phyloP scores from a whole-genome alignment of 2,888 invertebrate genomes.

The Oscheius sp. region DNA sequence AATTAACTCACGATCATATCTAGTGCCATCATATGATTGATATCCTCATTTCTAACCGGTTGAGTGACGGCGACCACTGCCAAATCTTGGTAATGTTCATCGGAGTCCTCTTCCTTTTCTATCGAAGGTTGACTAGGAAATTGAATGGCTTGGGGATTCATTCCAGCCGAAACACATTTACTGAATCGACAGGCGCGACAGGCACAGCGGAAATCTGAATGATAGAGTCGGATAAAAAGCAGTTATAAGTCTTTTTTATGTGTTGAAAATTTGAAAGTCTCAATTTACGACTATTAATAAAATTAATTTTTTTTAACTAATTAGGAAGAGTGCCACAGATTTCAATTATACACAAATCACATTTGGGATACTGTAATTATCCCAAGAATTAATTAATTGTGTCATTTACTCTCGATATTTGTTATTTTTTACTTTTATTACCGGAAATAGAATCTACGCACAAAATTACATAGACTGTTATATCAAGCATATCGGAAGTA shows the following conservation, averaged over 20 bases:
- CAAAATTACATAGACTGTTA: too few relatives aligned
- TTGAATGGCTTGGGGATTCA: conserved; percentile 41
- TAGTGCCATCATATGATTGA: conserved; percentile 1
- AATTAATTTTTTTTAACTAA: too few relatives aligned
- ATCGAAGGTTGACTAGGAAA: neutral
- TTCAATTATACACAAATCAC: too few relatives aligned
- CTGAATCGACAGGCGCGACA: conserved; percentile 57
- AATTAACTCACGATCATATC: neutral
- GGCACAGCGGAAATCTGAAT: conserved; percentile 56
- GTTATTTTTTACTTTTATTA: too few relatives aligned
- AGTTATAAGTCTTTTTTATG: neutral
- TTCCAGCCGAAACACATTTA: conserved; percentile 54
- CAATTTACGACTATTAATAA: too few relatives aligned
- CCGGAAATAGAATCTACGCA: too few relatives aligned
- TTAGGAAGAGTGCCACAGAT: too few relatives aligned
- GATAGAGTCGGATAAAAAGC: neutral
- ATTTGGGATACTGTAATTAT: too few relatives aligned
- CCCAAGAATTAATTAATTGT: too few relatives aligned
- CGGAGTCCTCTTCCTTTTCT: neutral
- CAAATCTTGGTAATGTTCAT: neutral
- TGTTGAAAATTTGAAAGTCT: neutral
- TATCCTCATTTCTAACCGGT: neutral
- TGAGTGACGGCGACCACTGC: neutral
- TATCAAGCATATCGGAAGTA: too few relatives aligned
- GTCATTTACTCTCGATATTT: too few relatives aligned